These are phyloP conservation scores for Clarias platycephalus DNA, from an alignment of 2,797 vertebrate genomes.

Conservation along the genomic window DNA sequence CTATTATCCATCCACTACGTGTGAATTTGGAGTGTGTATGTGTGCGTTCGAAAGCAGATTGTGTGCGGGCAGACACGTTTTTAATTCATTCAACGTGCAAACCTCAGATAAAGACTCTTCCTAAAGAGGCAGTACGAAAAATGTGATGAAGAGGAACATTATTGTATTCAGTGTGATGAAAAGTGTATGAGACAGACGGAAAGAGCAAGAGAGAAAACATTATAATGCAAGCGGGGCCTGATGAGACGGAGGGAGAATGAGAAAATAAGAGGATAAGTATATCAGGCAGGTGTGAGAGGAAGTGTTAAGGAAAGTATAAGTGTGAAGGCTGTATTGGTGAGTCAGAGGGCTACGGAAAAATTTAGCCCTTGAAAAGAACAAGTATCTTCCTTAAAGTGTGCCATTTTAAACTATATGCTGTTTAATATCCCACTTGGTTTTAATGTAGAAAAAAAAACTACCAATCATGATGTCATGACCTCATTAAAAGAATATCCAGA, in stretches of 20 bases:
- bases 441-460: neutral
- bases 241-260: conserved; percentile 4
- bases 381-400: neutral
- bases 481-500: neutral
- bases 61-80: conserved; percentile 20
- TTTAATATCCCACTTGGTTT: neutral
- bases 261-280: conserved; percentile 33
- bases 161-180: conserved; percentile 11
- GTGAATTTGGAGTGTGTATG: conserved; percentile 10
- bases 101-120: conserved; percentile 29
- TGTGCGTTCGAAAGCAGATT: conserved; percentile 14
- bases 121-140: neutral
- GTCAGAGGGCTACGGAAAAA: conserved; percentile 25
- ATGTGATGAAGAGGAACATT: neutral
- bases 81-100: conserved; percentile 18
- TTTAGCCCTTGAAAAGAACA: neutral
- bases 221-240: conserved; percentile 26
- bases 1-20: conserved; percentile 21
- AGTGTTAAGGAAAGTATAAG: conserved; percentile 18
- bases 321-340: conserved; percentile 26
- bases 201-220: conserved; percentile 18
- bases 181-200: conserved; percentile 18
- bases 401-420: neutral
- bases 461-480: no score
- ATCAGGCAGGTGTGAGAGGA: conserved; percentile 38